Conservation (phyloP, 2,888 invertebrate species). For the Ischnura elegans region DNA sequence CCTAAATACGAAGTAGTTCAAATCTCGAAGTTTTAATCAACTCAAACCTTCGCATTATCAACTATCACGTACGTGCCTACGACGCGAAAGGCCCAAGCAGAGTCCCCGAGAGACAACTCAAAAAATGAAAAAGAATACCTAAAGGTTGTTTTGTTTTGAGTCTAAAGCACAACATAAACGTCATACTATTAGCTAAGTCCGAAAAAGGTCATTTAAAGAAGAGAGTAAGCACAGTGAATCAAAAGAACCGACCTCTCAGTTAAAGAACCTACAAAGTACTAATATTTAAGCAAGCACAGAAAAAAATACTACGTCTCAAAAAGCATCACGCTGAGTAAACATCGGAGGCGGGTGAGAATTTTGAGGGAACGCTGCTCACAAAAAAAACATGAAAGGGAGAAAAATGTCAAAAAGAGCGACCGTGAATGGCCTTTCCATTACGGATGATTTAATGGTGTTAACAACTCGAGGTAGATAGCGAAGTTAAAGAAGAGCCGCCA, state of each 20-base stretch:
- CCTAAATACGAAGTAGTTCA: too few relatives aligned
- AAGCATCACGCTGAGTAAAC: constrained; percentile 28
- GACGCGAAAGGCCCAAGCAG: neutral
- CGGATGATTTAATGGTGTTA: constrained; percentile 3
- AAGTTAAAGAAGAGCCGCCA: neutral
- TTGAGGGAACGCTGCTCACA: neutral
- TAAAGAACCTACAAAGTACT: neutral
- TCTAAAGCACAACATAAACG: neutral
- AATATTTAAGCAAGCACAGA: neutral
- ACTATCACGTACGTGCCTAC: too few relatives aligned
- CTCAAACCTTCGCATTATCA: too few relatives aligned
- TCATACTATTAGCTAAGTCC: constrained; percentile 1
- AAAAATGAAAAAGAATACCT: neutral
- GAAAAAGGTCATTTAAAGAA: constrained; percentile 34
- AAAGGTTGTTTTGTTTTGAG: neutral
- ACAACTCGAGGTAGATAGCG: neutral
- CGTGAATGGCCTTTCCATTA: constrained; percentile 17
- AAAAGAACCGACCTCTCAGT: neutral
- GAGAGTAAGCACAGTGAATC: constrained; percentile 32
- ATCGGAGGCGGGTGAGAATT: constrained; percentile 1
- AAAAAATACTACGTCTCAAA: neutral
- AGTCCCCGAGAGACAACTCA: neutral
- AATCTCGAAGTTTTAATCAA: too few relatives aligned
- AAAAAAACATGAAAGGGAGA: neutral
- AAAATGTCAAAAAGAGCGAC: neutral